Conservation (phyloP, 2,113 vertebrate species). For the Meriones unguiculatus region DNA sequence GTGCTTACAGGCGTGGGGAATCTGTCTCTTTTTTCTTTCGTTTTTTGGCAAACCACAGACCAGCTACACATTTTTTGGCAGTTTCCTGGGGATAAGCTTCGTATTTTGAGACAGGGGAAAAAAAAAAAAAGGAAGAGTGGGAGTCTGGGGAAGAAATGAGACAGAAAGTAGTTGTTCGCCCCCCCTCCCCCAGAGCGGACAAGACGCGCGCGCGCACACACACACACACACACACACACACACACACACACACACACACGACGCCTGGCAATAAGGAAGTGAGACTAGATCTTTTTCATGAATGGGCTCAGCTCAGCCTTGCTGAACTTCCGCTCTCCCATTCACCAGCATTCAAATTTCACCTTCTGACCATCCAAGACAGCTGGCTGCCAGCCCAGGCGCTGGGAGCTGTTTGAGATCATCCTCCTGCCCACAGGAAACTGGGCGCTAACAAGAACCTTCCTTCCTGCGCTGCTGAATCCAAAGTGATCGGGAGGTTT, state of each 20-base stretch:
- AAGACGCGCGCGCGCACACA: not conserved
- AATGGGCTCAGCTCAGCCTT: conserved; percentile 77
- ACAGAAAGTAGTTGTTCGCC: conserved; percentile 33
- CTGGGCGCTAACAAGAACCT: conserved; percentile 56
- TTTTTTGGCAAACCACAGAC: conserved; percentile 69
- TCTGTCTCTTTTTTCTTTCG: not conserved
- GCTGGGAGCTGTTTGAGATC: conserved; percentile 59
- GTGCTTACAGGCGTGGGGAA: not conserved
- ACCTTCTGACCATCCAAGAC: conserved; percentile 77
- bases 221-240: not conserved
- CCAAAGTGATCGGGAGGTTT: conserved; percentile 11
- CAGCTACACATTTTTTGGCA: conserved; percentile 71
- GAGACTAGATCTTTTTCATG: conserved; percentile 82
- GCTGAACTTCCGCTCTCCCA: conserved; percentile 76
- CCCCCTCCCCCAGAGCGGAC: not conserved
- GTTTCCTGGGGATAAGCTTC: conserved; percentile 69
- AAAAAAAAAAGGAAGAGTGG: not conserved
- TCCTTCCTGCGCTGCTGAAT: conserved; percentile 36
- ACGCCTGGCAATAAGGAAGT: conserved; percentile 79
- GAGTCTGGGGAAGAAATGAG: conserved; percentile 7
- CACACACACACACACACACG: not conserved
- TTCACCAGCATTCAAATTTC: conserved; percentile 78
- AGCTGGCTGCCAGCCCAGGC: conserved; percentile 78
- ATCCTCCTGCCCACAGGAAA: conserved; percentile 70
- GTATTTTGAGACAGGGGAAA: conserved; percentile 52